Evolutionary conservation across 2,797 vertebrate species (phyloP).

Genomic region (Meriones psammophilus): DNA sequence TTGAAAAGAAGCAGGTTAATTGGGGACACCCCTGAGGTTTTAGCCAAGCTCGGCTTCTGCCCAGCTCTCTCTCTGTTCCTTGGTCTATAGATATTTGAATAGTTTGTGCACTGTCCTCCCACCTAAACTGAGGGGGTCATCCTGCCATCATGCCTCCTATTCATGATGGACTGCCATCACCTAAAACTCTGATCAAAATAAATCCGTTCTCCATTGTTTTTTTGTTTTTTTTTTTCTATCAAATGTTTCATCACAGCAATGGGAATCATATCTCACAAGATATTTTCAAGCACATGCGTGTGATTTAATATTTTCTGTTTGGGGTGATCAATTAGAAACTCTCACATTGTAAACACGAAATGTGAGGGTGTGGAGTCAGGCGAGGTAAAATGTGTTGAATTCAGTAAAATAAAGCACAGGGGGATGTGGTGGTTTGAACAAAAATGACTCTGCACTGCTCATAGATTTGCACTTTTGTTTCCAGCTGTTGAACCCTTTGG

Average conservation of each 20-base stretch:
- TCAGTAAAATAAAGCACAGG: background rate
- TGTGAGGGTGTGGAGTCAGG: background rate
- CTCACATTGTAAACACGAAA: background rate
- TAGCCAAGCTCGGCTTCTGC: background rate
- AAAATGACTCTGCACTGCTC: background rate
- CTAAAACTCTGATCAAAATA: background rate
- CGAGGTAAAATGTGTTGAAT: background rate
- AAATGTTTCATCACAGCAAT: background rate
- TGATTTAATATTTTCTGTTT: slow-evolving; percentile 11
- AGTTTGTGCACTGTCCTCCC: background rate
- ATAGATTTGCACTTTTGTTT: background rate
- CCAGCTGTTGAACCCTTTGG: background rate
- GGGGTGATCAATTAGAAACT: slow-evolving; percentile 21
- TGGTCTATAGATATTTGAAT: background rate
- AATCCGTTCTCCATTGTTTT: background rate
- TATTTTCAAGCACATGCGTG: background rate
- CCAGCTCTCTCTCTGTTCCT: background rate
- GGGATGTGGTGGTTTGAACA: background rate
- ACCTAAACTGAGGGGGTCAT: no score
- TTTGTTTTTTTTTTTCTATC: background rate
- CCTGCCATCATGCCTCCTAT: background rate
- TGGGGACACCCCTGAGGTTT: background rate
- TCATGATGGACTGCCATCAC: background rate
- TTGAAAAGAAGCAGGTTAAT: background rate
- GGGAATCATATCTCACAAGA: background rate